Evolutionary conservation across 2,797 vertebrate genomes (phyloP), one percentile per base, ranked within the genome.

Genomic region (Paramormyrops hopkinsi): DNA sequence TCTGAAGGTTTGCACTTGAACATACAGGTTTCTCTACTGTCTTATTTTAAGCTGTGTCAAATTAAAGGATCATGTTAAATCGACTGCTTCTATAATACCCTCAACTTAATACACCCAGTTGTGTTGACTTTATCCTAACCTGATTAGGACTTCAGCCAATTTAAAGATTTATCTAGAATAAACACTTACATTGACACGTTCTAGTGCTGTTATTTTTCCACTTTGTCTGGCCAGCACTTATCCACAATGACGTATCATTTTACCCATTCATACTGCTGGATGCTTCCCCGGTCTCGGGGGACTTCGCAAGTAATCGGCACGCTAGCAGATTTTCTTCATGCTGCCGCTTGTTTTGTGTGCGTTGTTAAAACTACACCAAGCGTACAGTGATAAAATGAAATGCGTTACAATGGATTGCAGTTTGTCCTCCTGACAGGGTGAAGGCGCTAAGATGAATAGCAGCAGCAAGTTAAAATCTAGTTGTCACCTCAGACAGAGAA

Each of bases 61-160:
- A 50, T 46, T 41, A 76, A 41, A 41, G 33, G 69, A 76, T 76
- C 69, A 17, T 11, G 79, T 83, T 83, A 83, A 83, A 22, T 46
- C n/a, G 19, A 50, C 41, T 83, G 41, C 79, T 48, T 4, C 69
- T 41, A 41, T 76, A 76, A 76, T 76, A 76, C 14, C 69, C 29
- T 69, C 41, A 82, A 46, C 44, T 83, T 46, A 83, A 46, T 46
- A 83, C 8, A 46, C 1, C 41, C 8, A 22, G 41, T 83, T 50
- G 79, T 83, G 79, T 83, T 83, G 46, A 25, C 41, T 83, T 25
- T 48, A 83, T 46, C 79, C 19, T 46, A 83, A 50, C 79, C 79
- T 83, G n/a, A 83, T 83, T 83, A 83, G 46, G 46, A 48, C 46
- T 50, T 83, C 46, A 83, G 79, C 41, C 79, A 83, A 83, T 50